Evolutionary conservation across 1,140 invertebrate species (phyloP).

Genomic region (Ditylenchus dipsaci): DNA sequence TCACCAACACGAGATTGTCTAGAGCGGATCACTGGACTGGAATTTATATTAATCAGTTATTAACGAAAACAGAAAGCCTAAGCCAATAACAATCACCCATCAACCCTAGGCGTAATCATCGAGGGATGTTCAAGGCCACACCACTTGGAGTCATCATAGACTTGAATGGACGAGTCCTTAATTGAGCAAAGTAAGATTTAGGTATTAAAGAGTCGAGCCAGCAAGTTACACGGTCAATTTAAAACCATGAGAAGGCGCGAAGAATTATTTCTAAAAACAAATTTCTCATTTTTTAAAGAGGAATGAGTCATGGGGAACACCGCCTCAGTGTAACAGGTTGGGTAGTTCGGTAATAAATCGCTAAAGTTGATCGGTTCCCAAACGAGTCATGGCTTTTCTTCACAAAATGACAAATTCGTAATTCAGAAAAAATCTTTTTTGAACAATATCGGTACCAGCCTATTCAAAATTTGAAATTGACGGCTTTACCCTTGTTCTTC

Average conservation of each 20-base stretch:
- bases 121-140: not conserved
- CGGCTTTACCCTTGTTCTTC: too few species aligned
- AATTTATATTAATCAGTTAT: not conserved
- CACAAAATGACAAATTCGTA: too few species aligned
- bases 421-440: too few species aligned
- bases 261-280: too few species aligned
- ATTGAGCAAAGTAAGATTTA: not conserved
- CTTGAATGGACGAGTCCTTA: not conserved
- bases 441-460: too few species aligned
- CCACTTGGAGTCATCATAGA: slow-evolving; percentile 7
- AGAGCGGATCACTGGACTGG: not conserved
- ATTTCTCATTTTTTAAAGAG: not conserved
- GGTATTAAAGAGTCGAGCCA: not conserved
- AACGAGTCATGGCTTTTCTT: too few species aligned
- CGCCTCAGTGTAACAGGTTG: too few species aligned
- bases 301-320: too few species aligned
- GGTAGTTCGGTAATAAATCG: too few species aligned
- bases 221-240: not conserved
- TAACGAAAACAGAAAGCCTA: not conserved
- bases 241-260: not conserved
- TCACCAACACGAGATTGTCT: slow-evolving; percentile 2
- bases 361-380: too few species aligned
- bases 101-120: slow-evolving; percentile 1
- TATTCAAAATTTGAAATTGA: too few species aligned
- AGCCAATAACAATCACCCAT: not conserved